Base-by-base conservation (phyloP, 2,113 vertebrate genomes). In the Bolborhynchus lineola region DNA sequence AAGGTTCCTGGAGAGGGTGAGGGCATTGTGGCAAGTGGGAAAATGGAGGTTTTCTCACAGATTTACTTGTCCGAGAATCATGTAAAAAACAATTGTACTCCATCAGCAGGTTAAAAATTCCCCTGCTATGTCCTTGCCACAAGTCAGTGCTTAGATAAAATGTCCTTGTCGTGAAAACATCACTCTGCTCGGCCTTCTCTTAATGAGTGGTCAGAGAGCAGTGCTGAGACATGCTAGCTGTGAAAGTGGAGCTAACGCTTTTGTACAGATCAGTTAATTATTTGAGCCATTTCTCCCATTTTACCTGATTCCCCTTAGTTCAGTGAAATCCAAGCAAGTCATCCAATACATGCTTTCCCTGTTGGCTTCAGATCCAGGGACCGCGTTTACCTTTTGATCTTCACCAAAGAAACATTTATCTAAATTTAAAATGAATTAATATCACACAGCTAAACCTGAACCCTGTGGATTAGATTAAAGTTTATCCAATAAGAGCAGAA, bases 371-470 rank as follows among this genome's bases (percentile, higher is more conserved):
- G 63, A 55, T 86, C 86, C 57, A 68, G 90, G 94, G 81, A 94
- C 52, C 49, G 23, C 52, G 33, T 82, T 86, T 86, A 90, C 82
- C 72, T 93, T 89, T 88, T 93, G 83, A 94, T 94, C 84, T 67
- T 44, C 52, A 53, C 88, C 81, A 49, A 93, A 88, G 93, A 82
- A 96, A 92, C 88, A 72, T 95, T 96, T 90, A 87, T 96, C 93
- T 91, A 79, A 83, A 86, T 97, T 94, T 95, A 83, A 95, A 97
- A 89, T 94, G 92, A 94, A 95, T 95, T 92, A 93, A 91, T 91
- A 97, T 86, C 90, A 84, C 19, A 11, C 75, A 83, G 94, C 83
- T 97, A 96, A 93, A 92, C 94, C 89, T 95, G 76, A 97, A 76
- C 83, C 68, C 86, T 37, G 78, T 82, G 77, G 93, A 97, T 96